A percentile compares a stretch with the other conserved stretches of the same genome.
Evolutionary conservation across 2,113 vertebrate species (phyloP).

Genomic region (Protomyctophum bolini): DNA sequence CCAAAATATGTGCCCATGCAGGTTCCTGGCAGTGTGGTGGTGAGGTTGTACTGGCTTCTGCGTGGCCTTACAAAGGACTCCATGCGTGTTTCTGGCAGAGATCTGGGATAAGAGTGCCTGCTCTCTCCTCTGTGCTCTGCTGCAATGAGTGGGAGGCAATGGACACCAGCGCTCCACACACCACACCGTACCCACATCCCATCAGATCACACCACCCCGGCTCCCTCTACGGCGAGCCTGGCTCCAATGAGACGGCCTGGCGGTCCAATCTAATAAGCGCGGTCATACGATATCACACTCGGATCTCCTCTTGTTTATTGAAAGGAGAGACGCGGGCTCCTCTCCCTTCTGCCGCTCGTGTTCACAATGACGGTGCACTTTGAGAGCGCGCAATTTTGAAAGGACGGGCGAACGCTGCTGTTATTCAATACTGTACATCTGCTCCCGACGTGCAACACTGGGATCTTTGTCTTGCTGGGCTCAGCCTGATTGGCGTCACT

Average conservation of each 20-base stretch:
- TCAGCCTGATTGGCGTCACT: conserved; percentile 23
- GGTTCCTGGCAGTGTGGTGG: conserved; percentile 7
- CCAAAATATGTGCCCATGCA: conserved; percentile 17
- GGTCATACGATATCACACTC: conserved; percentile 60
- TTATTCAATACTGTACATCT: conserved; percentile 63
- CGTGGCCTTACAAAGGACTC: conserved; percentile 19
- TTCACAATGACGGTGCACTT: conserved; percentile 55
- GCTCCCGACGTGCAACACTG: conserved; percentile 43
- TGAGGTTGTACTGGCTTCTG: conserved; percentile 17
- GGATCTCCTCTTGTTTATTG: conserved; percentile 46
- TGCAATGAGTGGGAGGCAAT: conserved; percentile 33
- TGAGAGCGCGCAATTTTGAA: conserved; percentile 50
- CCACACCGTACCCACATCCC: too few species aligned
- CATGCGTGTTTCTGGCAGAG: conserved; percentile 25
- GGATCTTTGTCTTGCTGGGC: conserved; percentile 50
- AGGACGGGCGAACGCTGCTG: conserved; percentile 36
- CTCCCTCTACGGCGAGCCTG: conserved; percentile 48
- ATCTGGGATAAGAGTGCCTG: conserved; percentile 29
- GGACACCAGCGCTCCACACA: conserved; percentile 25
- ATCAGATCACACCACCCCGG: conserved; percentile 31
- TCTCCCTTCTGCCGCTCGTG: conserved; percentile 54
- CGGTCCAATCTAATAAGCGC: conserved; percentile 66
- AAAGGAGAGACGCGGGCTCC: conserved; percentile 55
- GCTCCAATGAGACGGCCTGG: conserved; percentile 61
- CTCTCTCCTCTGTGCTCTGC: conserved; percentile 18